A percentile compares a stretch with the other conserved stretches of the same genome.
Evolutionary conservation across 2,797 vertebrate species (phyloP).

Genomic region (Aldrovandia affinis): DNA sequence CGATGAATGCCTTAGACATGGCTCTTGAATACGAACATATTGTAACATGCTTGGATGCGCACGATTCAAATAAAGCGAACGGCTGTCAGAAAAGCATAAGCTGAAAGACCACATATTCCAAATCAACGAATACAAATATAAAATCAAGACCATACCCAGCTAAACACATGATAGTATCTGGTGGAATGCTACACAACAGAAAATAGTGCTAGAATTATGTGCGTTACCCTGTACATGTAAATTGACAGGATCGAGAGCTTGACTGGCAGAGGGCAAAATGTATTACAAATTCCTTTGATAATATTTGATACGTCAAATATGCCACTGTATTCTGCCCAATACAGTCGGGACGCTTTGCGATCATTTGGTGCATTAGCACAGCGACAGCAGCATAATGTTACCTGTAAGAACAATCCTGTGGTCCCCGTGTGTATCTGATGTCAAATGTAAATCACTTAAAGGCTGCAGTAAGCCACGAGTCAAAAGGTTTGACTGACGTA

Average conservation of each 20-base stretch:
- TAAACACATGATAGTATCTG: background rate
- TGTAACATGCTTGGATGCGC: background rate
- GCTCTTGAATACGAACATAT: background rate
- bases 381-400: background rate
- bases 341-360: too few species aligned
- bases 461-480: background rate
- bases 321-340: background rate
- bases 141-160: constrained; percentile 1
- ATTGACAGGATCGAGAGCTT: background rate
- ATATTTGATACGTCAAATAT: constrained; percentile 2
- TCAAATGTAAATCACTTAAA: constrained; percentile 1
- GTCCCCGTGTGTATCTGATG: background rate
- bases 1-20: background rate
- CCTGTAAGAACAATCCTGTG: background rate
- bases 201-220: background rate
- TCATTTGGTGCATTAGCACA: too few species aligned
- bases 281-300: background rate
- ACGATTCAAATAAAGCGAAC: background rate
- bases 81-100: background rate
- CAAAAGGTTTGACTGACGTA: too few species aligned
- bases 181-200: background rate
- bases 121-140: constrained; percentile 10
- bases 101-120: background rate
- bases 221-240: background rate
- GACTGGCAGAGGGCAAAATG: background rate